These are phyloP conservation scores for Drosophila bifasciata DNA, from an alignment of 1,140 invertebrate species.

Conservation along the genomic window DNA sequence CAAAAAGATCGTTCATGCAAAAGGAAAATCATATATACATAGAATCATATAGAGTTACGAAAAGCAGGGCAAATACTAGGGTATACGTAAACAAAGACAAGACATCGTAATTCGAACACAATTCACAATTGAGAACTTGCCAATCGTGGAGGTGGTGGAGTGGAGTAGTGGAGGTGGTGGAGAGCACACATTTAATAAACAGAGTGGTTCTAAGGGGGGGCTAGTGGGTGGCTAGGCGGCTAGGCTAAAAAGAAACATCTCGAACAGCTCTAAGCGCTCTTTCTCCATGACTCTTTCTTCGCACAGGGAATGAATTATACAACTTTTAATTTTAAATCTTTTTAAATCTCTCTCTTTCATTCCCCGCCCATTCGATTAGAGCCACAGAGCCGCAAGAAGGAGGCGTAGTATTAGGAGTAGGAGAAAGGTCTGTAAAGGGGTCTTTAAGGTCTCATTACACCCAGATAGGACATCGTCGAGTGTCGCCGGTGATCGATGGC, in stretches of 20 bases:
- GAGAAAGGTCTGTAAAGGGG: conserved; percentile 11
- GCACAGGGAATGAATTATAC: conserved; percentile 45
- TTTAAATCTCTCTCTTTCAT: conserved; percentile 27
- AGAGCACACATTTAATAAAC: conserved; percentile 57
- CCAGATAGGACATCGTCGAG: conserved; percentile 80
- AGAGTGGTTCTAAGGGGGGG: conserved; percentile 54
- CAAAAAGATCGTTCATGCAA: no score
- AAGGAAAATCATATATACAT: no score
- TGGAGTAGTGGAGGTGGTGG: conserved; percentile 11
- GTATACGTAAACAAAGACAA: conserved; percentile 43
- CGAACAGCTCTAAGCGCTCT: conserved; percentile 51
- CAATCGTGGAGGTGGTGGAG: conserved; percentile 58
- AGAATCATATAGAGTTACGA: conserved; percentile 4
- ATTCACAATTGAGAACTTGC: conserved; percentile 77
- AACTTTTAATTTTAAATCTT: not conserved
- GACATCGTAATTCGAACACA: conserved; percentile 44
- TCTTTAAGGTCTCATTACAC: conserved; percentile 69
- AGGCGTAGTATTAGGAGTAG: conserved; percentile 30
- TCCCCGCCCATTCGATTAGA: conserved; percentile 21
- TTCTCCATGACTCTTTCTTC: conserved; percentile 1
- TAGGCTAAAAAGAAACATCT: conserved; percentile 72
- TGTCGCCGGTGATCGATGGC: conserved; percentile 70
- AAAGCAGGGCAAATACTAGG: conserved; percentile 23
- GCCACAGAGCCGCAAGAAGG: not conserved
- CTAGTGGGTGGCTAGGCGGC: conserved; percentile 62